Base-by-base conservation (phyloP, 2,888 invertebrate species). In the Antheraea yamamai region DNA sequence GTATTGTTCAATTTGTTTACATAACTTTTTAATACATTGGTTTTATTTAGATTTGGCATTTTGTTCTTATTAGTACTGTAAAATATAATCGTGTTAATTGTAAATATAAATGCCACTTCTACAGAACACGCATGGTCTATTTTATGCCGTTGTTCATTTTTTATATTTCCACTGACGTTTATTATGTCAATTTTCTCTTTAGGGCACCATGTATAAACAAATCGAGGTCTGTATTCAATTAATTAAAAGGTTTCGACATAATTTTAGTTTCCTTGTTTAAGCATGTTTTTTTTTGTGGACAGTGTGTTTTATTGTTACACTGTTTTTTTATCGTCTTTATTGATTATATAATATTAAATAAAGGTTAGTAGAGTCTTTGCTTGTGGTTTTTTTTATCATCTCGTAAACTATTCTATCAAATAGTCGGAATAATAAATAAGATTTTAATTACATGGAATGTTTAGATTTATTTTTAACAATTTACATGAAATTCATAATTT, bases 201-300 rank as follows among this genome's bases (percentile, higher is more conserved):
- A 95, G 95, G 95, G 88, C 88, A 92, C 95, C 93, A 92, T 94
- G 87, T 95, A 89, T 95, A 95, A 95, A 86, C 94, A 95, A 92
- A 95, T 95, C 85, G 94, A 95, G 95, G 95, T 95, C 92, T 93
- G 95, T 95, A 95, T 92, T 86, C 52, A 79, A 83, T 85, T 79
- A 84, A 80, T 83, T 84, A 81, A 84, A 84, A 75, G 85, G 82
- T 90, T 90, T 87, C 84, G 88, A 89, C 30, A 89, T 92, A 88
- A 90, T 88, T 89, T 92, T 89, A 87, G 87, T 86, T 82, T 86
- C 84, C 81, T 81, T 83, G 84, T 87, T 81, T 87, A 82, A 85
- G 92, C 91, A 91, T 92, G 92, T 80, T 73, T 81, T 79, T 81
- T 77, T 85, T 84, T 88, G 76, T 75, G 77, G 83, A 77, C 73